Conservation (phyloP, 2,797 vertebrate genomes). For the Alectoris magna region DNA sequence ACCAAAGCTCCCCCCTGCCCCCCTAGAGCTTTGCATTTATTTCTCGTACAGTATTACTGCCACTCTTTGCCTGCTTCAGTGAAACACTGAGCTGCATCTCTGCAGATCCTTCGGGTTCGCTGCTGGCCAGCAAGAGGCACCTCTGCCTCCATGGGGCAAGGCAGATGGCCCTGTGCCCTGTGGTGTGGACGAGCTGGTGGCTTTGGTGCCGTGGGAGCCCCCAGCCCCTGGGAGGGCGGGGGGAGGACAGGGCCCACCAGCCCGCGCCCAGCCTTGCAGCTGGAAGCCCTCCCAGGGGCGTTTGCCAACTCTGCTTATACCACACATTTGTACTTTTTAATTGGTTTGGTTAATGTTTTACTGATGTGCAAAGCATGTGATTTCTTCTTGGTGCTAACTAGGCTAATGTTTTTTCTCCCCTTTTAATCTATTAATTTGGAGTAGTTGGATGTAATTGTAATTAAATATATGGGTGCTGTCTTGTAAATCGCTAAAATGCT, state of each 20-base stretch:
- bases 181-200: neutral
- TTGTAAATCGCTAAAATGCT: neutral
- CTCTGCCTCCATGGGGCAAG: neutral
- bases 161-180: no score
- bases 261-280: neutral
- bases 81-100: neutral
- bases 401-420: neutral
- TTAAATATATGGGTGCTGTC: neutral
- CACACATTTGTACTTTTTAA: neutral
- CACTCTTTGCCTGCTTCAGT: neutral
- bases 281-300: neutral
- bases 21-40: neutral
- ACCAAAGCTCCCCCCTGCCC: neutral
- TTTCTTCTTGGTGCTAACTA: neutral
- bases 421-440: slow-evolving; percentile 32
- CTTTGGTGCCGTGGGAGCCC: neutral
- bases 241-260: neutral
- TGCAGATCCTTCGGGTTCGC: neutral
- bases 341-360: slow-evolving; percentile 9
- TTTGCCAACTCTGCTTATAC: neutral
- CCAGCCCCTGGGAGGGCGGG: neutral
- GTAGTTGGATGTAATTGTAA: slow-evolving; percentile 22
- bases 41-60: neutral
- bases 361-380: neutral
- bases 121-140: neutral